These are phyloP conservation scores for Philopedon plagiatum DNA, from an alignment of 2,888 invertebrate genomes.

Conservation along the genomic window DNA sequence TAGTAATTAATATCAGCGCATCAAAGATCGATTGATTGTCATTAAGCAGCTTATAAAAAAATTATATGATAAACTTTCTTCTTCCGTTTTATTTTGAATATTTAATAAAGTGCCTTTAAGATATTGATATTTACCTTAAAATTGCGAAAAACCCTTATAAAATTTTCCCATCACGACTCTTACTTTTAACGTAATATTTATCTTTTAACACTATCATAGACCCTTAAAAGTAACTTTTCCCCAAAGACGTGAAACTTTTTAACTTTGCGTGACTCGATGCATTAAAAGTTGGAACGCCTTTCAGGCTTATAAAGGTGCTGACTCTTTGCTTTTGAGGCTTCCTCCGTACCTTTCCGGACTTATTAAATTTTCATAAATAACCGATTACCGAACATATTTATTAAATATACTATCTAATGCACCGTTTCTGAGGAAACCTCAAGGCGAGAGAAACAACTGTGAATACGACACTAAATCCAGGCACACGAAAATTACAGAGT, in stretches of 20 bases:
- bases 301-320: conserved; percentile 3
- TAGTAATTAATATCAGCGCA: background rate
- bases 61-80: too few relatives aligned
- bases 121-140: too few relatives aligned
- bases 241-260: conserved; percentile 2
- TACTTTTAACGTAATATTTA: background rate
- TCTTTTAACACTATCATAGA: background rate
- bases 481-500: too few relatives aligned
- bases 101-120: too few relatives aligned
- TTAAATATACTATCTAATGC: too few relatives aligned
- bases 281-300: conserved; percentile 7
- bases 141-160: too few relatives aligned
- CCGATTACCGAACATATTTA: background rate
- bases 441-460: too few relatives aligned
- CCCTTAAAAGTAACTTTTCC: background rate
- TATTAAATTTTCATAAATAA: conserved; percentile 9
- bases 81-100: too few relatives aligned
- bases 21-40: too few relatives aligned
- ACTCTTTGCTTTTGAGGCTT: conserved; percentile 5
- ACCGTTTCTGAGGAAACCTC: too few relatives aligned
- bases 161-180: background rate
- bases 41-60: too few relatives aligned
- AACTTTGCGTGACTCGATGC: conserved; percentile 10
- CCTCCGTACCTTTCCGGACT: background rate
- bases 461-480: too few relatives aligned